Evolutionary conservation across 2,797 vertebrate genomes (phyloP).

Genomic region (Serranus cabrilla): DNA sequence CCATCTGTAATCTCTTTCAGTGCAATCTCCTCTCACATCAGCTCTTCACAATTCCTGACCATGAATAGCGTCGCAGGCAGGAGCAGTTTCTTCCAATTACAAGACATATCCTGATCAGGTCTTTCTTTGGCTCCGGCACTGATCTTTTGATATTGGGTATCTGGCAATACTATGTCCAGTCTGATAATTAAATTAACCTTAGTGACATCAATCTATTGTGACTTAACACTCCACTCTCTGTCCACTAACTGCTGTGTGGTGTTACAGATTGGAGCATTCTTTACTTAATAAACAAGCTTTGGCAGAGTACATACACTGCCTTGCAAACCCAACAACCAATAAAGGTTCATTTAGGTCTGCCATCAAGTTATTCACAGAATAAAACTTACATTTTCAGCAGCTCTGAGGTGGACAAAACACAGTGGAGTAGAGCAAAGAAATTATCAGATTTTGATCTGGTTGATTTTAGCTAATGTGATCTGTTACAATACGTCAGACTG

Average conservation of each 20-base stretch:
- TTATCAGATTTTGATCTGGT: no score
- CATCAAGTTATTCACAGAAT: neutral
- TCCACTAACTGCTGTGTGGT: neutral
- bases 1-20: slow-evolving; percentile 23
- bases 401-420: no score
- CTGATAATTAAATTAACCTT: neutral
- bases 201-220: neutral
- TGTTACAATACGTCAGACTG: no score
- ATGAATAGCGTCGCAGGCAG: neutral
- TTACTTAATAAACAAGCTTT: neutral
- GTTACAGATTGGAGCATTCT: neutral
- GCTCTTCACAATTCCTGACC: neutral
- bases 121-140: neutral
- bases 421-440: no score
- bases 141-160: neutral
- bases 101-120: neutral
- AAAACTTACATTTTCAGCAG: neutral
- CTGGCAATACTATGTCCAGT: neutral
- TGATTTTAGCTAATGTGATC: no score
- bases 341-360: neutral
- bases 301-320: neutral
- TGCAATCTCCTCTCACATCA: slow-evolving; percentile 9
- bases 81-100: neutral
- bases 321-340: neutral
- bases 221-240: neutral